phyloP scores from a whole-genome alignment of 1,140 invertebrate species.

The Ctenoplectra terminalis region DNA sequence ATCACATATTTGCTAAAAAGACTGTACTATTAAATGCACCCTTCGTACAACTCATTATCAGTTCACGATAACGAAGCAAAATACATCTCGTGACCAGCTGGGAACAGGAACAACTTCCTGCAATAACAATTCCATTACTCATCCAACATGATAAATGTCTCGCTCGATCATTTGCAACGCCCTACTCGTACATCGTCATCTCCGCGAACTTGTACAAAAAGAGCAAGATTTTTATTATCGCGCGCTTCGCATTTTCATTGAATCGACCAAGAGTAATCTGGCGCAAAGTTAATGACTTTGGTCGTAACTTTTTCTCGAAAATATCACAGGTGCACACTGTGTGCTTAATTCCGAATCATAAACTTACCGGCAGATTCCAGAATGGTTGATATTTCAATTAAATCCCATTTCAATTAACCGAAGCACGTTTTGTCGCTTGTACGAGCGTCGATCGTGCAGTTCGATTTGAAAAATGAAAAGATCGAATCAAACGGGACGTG shows the following conservation, averaged over 20 bases:
- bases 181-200: neutral
- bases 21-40: too few relatives aligned
- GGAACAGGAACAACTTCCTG: constrained; percentile 30
- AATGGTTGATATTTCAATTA: neutral
- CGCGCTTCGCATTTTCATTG: neutral
- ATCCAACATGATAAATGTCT: constrained; percentile 31
- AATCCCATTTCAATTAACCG: constrained; percentile 11
- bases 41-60: too few relatives aligned
- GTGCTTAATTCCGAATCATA: neutral
- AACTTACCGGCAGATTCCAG: neutral
- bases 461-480: neutral
- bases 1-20: too few relatives aligned
- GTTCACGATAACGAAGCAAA: neutral
- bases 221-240: neutral
- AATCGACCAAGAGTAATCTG: neutral
- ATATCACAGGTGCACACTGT: neutral
- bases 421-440: neutral
- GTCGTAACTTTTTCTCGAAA: neutral
- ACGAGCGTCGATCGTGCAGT: too few relatives aligned
- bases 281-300: neutral
- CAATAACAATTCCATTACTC: constrained; percentile 41
- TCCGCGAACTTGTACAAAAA: neutral
- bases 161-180: constrained; percentile 8
- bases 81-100: neutral
- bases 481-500: neutral